Conservation (phyloP, 2,113 vertebrate genomes). For the Neodon shergylaensis region DNA sequence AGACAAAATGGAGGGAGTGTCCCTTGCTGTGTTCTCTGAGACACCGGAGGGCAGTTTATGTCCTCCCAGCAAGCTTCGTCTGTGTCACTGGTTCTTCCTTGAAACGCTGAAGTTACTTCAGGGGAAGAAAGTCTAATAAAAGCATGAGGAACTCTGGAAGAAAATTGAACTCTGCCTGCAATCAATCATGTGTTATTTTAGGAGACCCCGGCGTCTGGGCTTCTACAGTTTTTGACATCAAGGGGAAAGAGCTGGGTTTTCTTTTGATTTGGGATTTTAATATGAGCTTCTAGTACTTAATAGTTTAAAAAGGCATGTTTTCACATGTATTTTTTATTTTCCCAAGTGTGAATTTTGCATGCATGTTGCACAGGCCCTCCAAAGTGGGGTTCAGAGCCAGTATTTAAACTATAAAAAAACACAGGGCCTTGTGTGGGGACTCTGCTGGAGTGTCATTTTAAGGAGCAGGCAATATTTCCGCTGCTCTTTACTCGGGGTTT, state of each 20-base stretch:
- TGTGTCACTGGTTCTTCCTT: constrained; percentile 15
- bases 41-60: not conserved
- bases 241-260: not conserved
- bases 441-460: not conserved
- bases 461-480: constrained; percentile 17
- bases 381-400: not conserved
- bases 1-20: not conserved
- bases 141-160: constrained; percentile 23
- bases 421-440: not conserved
- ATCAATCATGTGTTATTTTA: constrained; percentile 30
- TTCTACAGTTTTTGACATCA: not conserved
- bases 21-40: not conserved
- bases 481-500: not conserved
- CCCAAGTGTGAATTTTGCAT: constrained; percentile 50
- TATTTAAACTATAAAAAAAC: constrained; percentile 44
- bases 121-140: constrained; percentile 3
- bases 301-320: not conserved
- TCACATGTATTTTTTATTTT: constrained; percentile 66
- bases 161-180: constrained; percentile 49
- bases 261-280: constrained; percentile 63
- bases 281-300: not conserved
- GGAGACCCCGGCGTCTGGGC: not conserved
- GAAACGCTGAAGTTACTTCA: not conserved
- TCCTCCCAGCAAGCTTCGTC: not conserved
- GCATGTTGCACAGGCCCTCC: not conserved